Conservation (phyloP, 2,113 vertebrate species). For the Ochotona curzoniae region DNA sequence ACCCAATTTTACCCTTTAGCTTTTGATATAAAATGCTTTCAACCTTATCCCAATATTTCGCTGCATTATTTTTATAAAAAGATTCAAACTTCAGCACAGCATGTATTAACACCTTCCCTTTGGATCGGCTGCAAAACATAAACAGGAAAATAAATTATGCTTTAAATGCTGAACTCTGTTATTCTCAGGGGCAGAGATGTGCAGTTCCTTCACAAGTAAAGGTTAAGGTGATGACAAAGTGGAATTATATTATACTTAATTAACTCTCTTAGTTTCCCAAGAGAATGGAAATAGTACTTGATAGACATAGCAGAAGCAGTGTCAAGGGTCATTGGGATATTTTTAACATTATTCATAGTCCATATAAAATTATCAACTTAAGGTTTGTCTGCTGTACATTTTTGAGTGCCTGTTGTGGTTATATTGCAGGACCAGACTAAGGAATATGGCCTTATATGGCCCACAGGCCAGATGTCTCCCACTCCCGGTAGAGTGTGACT, state of each 20-base stretch:
- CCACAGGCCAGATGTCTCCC: no score
- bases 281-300: not conserved
- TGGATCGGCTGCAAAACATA: slow-evolving; percentile 81
- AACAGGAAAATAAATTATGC: slow-evolving; percentile 51
- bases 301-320: not conserved
- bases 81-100: slow-evolving; percentile 85
- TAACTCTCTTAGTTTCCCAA: not conserved
- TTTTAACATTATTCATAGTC: no score
- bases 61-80: slow-evolving; percentile 78
- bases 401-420: no score
- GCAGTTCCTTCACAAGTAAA: not conserved
- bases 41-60: slow-evolving; percentile 63
- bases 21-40: slow-evolving; percentile 79
- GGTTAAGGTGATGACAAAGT: not conserved
- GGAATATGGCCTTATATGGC: no score
- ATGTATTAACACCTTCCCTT: slow-evolving; percentile 81
- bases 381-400: no score
- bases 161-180: not conserved
- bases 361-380: no score
- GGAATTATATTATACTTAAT: not conserved
- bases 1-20: slow-evolving; percentile 77
- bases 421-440: no score
- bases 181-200: not conserved
- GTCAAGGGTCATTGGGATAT: no score
- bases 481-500: not conserved